Conservation (phyloP, 2,888 invertebrate genomes). For the Fragum fragum region DNA sequence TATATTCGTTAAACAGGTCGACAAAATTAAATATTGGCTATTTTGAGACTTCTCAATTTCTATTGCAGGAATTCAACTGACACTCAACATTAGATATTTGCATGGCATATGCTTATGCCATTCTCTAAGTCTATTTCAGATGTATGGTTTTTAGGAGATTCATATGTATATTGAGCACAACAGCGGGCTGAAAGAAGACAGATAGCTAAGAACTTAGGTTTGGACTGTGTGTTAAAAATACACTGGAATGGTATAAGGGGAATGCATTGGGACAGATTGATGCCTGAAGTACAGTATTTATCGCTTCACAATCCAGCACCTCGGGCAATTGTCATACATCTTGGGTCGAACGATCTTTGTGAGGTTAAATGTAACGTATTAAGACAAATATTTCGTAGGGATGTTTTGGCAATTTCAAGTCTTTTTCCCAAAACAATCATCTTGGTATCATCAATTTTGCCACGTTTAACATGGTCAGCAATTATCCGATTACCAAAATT, state of each 20-base stretch:
- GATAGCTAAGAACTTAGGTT: too few species aligned
- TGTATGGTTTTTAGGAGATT: conserved; percentile 17
- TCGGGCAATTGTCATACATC: not conserved
- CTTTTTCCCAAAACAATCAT: not conserved
- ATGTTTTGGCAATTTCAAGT: not conserved
- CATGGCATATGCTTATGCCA: too few species aligned
- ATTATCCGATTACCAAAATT: not conserved
- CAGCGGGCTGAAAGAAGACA: too few species aligned
- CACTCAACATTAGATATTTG: not conserved
- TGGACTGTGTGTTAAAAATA: not conserved
- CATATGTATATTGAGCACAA: not conserved
- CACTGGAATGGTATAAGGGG: conserved; percentile 3
- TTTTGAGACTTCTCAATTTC: not conserved
- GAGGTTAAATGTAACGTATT: not conserved
- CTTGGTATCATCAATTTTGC: not conserved
- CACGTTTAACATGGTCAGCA: not conserved
- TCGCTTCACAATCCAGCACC: conserved; percentile 1
- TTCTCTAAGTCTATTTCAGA: conserved; percentile 15
- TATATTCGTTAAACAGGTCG: not conserved
- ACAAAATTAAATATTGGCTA: not conserved
- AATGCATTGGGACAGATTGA: conserved; percentile 1
- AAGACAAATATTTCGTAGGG: not conserved
- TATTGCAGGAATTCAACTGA: not conserved
- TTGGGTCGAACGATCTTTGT: conserved; percentile 15
- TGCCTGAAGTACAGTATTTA: not conserved